These are phyloP conservation scores for Mohoua ochrocephala DNA, from an alignment of 2,113 vertebrate genomes.

Conservation along the genomic window DNA sequence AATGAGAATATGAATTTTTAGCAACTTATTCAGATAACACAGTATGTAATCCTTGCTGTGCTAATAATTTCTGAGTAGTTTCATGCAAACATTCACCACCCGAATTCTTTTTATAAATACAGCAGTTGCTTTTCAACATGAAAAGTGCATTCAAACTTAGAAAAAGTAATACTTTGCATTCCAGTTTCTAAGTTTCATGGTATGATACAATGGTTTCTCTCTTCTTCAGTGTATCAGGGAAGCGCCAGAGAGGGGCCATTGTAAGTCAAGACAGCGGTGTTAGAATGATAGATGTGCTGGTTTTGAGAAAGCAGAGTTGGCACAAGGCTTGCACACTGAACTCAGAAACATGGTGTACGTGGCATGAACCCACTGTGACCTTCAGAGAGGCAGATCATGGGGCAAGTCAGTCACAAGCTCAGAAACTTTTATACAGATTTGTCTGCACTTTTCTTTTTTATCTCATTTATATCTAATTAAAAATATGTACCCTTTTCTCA, in stretches of 20 bases:
- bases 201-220: constrained; percentile 52
- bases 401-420: not conserved
- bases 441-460: not conserved
- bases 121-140: not conserved
- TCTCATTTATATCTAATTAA: not conserved
- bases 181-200: constrained; percentile 52
- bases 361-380: constrained; percentile 64
- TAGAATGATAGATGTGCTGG: constrained; percentile 46
- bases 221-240: constrained; percentile 45
- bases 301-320: constrained; percentile 59
- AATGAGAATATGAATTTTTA: not conserved
- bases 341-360: constrained; percentile 26
- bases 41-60: not conserved
- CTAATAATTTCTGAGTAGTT: not conserved
- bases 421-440: not conserved
- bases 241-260: constrained; percentile 44
- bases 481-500: not conserved
- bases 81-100: not conserved
- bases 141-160: not conserved
- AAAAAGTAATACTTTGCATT: not conserved
- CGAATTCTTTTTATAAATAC: not conserved
- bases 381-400: not conserved
- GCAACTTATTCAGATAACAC: not conserved
- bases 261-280: constrained; percentile 46
- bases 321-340: constrained; percentile 52